Evolutionary conservation across 2,797 vertebrate genomes (phyloP), one percentile per base, ranked within the genome.

Genomic region (Eospalax fontanierii): DNA sequence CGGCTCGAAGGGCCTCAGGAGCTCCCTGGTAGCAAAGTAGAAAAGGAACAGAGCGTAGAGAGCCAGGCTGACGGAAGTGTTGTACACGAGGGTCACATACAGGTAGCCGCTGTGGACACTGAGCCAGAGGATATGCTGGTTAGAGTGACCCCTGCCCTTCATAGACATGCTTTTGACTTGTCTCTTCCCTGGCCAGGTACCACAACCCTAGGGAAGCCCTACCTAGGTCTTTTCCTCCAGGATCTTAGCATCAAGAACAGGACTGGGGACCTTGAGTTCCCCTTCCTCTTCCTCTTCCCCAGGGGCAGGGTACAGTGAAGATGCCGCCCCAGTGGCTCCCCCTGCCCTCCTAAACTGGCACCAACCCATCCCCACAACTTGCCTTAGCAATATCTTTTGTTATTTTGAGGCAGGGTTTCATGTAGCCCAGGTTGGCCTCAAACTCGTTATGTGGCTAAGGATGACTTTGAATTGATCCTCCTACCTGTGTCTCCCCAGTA

Each of bases 1-100:
- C 0, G 99, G 99, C 84, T 99, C 98, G 4, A 99, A 99, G 0
- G 99, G 99, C 54, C 98, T 98, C 91, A 99, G 98, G 88, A 99
- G 98, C 95, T 99, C 99, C 94, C 98, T 99, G 91, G 99, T 99
- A 91, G 99, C 99, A 0, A 99, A 99, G 98, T 99, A 99, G 98
- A 99, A 99, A 87, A 99, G 99, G 98, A 99, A 99, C 90, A 99
- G 99, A 0, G 99, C 99, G 0, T 99, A 99, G 90, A 99, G 99
- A 0, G 99, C 98, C 98, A 99, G 98, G 98, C 99, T 99, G 97
- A 99, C 99, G 0, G 99, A 99, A 97, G 99, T 97, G 97, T 99
- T 99, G 98, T 99, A 99, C 98, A 99, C 98, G 96, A 99, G 99
- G 61, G 99, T 99, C 98, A 99, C 99, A 74, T 99, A 99, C 22